Conservation (phyloP, 1,140 invertebrate species). For the Nephila pilipes region DNA sequence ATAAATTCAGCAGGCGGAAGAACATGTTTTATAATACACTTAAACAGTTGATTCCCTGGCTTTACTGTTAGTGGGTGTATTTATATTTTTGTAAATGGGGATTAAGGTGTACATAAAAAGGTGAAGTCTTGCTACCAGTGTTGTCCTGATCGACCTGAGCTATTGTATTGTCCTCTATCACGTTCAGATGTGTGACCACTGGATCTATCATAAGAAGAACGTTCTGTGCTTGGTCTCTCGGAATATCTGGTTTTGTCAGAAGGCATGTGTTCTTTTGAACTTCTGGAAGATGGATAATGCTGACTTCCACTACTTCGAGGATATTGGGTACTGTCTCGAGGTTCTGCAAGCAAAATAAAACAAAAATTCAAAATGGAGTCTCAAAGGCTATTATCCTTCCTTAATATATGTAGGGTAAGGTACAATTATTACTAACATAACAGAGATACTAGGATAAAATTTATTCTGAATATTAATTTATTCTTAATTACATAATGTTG, state of each 20-base stretch:
- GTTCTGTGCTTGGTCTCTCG: slow-evolving; percentile 42
- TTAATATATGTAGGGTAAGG: too few species aligned
- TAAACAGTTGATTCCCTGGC: slow-evolving; percentile 67
- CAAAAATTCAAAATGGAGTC: too few species aligned
- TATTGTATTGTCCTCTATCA: slow-evolving; percentile 68
- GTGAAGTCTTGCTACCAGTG: slow-evolving; percentile 61
- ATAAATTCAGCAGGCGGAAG: slow-evolving; percentile 55
- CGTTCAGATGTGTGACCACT: slow-evolving; percentile 42
- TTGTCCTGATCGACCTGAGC: slow-evolving; percentile 61
- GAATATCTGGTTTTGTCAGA: slow-evolving; percentile 61
- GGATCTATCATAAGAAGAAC: slow-evolving; percentile 46
- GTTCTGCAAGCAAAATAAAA: background rate
- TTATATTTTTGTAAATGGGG: slow-evolving; percentile 13
- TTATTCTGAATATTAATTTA: too few species aligned
- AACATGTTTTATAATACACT: slow-evolving; percentile 70
- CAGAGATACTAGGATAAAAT: too few species aligned
- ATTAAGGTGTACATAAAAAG: background rate
- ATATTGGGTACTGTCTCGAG: slow-evolving; percentile 55
- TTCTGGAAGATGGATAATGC: slow-evolving; percentile 48
- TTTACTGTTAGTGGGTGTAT: background rate
- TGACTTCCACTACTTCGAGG: slow-evolving; percentile 2
- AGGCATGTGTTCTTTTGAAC: slow-evolving; percentile 71
- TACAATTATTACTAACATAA: too few species aligned
- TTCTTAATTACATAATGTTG: too few species aligned
- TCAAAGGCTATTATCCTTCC: too few species aligned